A percentile compares a stretch with the other conserved stretches of the same genome.
These are phyloP conservation scores for Chitala chitala DNA, from an alignment of 2,113 vertebrate species.

Conservation along the genomic window DNA sequence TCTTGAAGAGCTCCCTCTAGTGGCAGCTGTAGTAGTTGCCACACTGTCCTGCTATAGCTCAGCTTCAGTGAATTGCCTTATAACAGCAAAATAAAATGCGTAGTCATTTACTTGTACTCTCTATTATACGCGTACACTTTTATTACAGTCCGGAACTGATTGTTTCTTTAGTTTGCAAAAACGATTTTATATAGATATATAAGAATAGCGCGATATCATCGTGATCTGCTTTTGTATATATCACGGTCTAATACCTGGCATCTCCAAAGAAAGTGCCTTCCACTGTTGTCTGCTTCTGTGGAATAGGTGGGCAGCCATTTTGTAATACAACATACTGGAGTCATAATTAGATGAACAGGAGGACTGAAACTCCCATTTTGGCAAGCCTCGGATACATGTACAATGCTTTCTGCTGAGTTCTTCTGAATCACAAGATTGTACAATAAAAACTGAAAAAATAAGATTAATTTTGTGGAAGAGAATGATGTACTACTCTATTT, in stretches of 20 bases:
- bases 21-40: slow-evolving; percentile 98
- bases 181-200: no score
- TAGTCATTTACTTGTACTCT: no score
- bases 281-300: background rate
- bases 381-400: background rate
- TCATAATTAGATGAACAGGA: background rate
- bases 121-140: background rate
- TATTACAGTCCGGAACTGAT: no score
- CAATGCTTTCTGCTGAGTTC: background rate
- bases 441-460: background rate
- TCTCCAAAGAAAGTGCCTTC: background rate
- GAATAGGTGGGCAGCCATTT: background rate
- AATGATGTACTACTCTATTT: background rate
- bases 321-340: background rate
- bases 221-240: no score
- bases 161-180: no score
- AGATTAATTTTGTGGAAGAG: background rate
- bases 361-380: background rate
- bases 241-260: no score
- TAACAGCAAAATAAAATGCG: no score
- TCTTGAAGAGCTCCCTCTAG: slow-evolving; percentile 94
- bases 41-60: slow-evolving; percentile 92
- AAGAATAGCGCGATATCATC: no score
- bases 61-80: slow-evolving; percentile 84
- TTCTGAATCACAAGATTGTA: background rate